phyloP scores from a whole-genome alignment of 1,140 invertebrate species.

The Drosophila oshimai region DNA sequence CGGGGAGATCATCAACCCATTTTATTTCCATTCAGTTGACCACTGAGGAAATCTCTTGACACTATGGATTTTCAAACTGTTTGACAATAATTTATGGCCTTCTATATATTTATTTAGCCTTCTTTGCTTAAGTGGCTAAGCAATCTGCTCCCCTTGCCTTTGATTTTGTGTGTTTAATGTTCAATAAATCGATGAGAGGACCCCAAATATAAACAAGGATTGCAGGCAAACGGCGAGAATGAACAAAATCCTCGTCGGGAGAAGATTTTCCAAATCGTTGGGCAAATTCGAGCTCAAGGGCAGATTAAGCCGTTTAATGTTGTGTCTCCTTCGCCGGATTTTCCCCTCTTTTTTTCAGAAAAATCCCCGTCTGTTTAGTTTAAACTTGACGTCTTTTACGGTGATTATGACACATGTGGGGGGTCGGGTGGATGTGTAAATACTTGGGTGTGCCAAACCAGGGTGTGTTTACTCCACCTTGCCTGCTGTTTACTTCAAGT shows the following conservation, averaged over 20 bases:
- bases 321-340: slow-evolving; percentile 4
- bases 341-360: neutral
- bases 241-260: slow-evolving; percentile 25
- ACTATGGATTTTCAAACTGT: slow-evolving; percentile 3
- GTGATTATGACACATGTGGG: slow-evolving; percentile 71
- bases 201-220: slow-evolving; percentile 4
- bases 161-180: slow-evolving; percentile 36
- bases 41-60: slow-evolving; percentile 12
- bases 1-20: slow-evolving; percentile 11
- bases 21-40: slow-evolving; percentile 10
- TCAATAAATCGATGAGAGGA: slow-evolving; percentile 59
- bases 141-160: neutral
- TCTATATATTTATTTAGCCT: neutral
- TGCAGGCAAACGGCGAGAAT: slow-evolving; percentile 12
- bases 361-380: slow-evolving; percentile 69
- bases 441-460: neutral
- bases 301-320: slow-evolving; percentile 50
- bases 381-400: slow-evolving; percentile 73
- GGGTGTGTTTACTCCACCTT: slow-evolving; percentile 15
- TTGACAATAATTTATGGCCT: slow-evolving; percentile 29
- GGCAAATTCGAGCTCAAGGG: slow-evolving; percentile 63
- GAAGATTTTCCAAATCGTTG: slow-evolving; percentile 78
- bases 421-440: neutral
- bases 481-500: slow-evolving; percentile 36
- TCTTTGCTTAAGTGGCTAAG: neutral